A percentile compares a stretch with the other conserved stretches of the same genome.
phyloP scores from a whole-genome alignment of 2,113 vertebrate species.

The Mirounga angustirostris region DNA sequence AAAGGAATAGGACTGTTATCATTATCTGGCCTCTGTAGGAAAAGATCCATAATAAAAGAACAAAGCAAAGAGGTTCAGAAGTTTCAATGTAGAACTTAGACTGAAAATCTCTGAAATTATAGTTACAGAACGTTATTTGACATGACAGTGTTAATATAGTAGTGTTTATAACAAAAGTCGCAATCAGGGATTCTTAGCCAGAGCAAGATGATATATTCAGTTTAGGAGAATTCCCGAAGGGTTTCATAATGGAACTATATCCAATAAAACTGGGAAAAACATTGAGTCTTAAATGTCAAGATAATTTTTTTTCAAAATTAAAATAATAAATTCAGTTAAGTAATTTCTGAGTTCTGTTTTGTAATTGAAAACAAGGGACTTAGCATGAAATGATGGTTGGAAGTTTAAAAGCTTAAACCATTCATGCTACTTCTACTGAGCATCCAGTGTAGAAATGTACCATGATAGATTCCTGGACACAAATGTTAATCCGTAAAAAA shows the following conservation, averaged over 20 bases:
- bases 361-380: not conserved
- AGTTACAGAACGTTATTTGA: not conserved
- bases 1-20: not conserved
- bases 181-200: not conserved
- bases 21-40: not conserved
- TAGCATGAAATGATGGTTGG: not conserved
- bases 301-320: not conserved
- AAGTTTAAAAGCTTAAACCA: not conserved
- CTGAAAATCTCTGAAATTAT: not conserved
- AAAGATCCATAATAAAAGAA: not conserved
- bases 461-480: not conserved
- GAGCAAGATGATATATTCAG: not conserved
- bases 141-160: not conserved
- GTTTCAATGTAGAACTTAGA: not conserved
- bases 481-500: not conserved
- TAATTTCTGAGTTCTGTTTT: not conserved
- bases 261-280: not conserved
- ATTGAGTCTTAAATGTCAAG: not conserved
- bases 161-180: not conserved
- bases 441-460: not conserved
- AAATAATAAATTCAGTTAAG: not conserved
- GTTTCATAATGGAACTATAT: not conserved
- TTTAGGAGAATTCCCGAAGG: not conserved
- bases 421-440: not conserved
- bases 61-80: not conserved